Evolutionary conservation across 2,797 vertebrate genomes (phyloP).

Genomic region (Alfaro cultratus): DNA sequence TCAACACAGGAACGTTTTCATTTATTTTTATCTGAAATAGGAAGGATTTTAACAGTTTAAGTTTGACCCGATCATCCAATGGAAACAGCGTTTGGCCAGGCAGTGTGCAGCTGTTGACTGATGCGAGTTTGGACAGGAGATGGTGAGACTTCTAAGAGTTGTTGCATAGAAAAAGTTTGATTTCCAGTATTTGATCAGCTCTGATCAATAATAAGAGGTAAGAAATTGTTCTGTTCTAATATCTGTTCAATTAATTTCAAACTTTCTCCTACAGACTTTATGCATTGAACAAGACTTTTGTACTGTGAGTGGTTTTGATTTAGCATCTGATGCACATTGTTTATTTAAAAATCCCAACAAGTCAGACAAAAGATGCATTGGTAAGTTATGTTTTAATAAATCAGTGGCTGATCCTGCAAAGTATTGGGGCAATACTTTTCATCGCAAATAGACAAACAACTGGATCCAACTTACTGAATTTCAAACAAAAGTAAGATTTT

Average conservation of each 20-base stretch:
- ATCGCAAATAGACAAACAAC: neutral
- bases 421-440: neutral
- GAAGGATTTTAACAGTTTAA: no score
- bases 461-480: neutral
- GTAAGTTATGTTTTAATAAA: neutral
- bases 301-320: neutral
- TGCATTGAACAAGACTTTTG: neutral
- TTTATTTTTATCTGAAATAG: no score
- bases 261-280: neutral
- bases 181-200: neutral
- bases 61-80: no score
- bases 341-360: neutral
- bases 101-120: neutral
- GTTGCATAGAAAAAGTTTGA: neutral
- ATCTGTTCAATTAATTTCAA: neutral
- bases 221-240: neutral
- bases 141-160: neutral
- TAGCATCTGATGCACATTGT: neutral
- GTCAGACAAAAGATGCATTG: neutral
- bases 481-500: neutral
- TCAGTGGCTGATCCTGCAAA: neutral
- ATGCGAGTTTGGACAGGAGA: neutral
- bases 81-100: no score
- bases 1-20: no score
- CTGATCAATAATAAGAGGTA: neutral